Evolutionary conservation across 2,113 vertebrate species (phyloP), one percentile per base, ranked within the genome.

Genomic region (Podocnemis expansa): DNA sequence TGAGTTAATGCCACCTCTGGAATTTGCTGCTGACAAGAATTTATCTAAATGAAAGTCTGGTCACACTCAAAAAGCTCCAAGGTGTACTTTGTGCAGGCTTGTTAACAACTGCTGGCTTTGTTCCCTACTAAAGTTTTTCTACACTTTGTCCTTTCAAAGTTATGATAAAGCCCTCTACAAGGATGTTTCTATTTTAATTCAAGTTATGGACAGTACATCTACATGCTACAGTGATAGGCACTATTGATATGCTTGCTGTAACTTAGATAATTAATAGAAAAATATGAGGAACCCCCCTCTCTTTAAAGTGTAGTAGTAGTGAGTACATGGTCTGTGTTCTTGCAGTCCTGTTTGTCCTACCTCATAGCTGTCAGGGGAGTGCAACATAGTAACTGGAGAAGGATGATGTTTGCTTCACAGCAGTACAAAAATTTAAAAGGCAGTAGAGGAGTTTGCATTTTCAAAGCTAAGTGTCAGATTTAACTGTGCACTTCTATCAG

Each of bases 111-210:
- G 45, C 54, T 80, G 78, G 80, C 45, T 0, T 0, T 9, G 5
- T 43, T 93, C 67, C 67, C 34, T 21, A 22, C 16, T 9, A 73
- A 73, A 21, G 67, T 38, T 73, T 73, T 41, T 55, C 16, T 80
- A 21, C 25, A 90, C 63, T 55, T 27, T 60, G 16, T 70, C 73
- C 45, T 88, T 41, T 80, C 76, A 45, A 80, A 52, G 25, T 7
- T 45, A 4, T 16, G 13, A 27, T 0, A 1, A 6, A 79, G 43
- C n/a, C n/a, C n/a, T n/a, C 51, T 80, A 80, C 5, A 45, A 19
- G 5, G 11, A 29, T n/a, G 16, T 70, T 67, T 76, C 19, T 52
- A 31, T 49, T 82, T 79, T 41, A 76, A 56, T 43, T 52, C n/a
- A 45, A 52, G 12, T 10, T 38, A 92, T 78, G 13, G 24, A 19